Base-by-base conservation (phyloP, 2,113 vertebrate species). In the Ciconia boyciana region DNA sequence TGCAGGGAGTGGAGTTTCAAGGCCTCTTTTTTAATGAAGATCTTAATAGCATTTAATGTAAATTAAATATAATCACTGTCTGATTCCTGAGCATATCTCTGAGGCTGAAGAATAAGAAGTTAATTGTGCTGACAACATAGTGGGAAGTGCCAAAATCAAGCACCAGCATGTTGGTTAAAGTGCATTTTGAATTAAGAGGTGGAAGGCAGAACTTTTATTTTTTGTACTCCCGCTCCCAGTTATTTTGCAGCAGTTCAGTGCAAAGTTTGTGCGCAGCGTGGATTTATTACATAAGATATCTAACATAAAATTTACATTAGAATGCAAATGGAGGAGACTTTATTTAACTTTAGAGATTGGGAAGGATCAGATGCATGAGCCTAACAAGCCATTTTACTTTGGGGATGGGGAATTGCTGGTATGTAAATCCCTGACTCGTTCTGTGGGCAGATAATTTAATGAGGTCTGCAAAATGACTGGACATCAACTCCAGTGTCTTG, bases 1-100 rank as follows among this genome's bases (percentile, higher is more conserved):
- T 93, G 39, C 9, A 13, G 79, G 82, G 51, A 91, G 39, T 43
- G 66, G 43, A 49, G 52, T 78, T 78, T 94, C 51, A 65, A 91
- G 41, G 13, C 16, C 51, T 49, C 36, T 65, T 87, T 89, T 93
- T 70, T 65, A 85, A 93, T 93, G 49, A 94, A 82, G 60, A 78
- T 88, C 83, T 93, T 90, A 95, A 93, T 96, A 71, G 48, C 90
- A 82, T 92, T 95, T 90, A 96, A 92, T 96, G 85, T 96, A 87
- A 96, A 96, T 96, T 96, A 96, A 96, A 92, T 93, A 69, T 84
- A 92, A 95, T 89, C 48, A 54, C 65, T 80, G 60, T 78, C 96
- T 96, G 76, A 83, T 76, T 96, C 70, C 82, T 87, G 20, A 79
- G 49, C 1, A 0, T 87, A 54, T 95, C 60, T 87, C 80, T 69